These are phyloP conservation scores for Echiichthys vipera DNA, from an alignment of 2,797 vertebrate genomes.

Conservation along the genomic window DNA sequence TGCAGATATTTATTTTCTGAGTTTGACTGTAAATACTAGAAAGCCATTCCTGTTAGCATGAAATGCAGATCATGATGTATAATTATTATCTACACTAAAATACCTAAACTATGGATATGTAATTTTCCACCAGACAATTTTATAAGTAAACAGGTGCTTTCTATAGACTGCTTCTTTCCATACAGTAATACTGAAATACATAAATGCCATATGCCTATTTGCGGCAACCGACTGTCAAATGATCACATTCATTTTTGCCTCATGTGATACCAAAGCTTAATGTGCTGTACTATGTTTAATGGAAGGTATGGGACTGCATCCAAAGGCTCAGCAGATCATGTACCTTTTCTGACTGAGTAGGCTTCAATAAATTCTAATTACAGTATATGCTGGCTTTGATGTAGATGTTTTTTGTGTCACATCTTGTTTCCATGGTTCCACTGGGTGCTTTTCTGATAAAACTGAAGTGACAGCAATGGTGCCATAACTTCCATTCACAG, in stretches of 20 bases:
- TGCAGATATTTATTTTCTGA: conserved; percentile 51
- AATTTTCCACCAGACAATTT: conserved; percentile 1
- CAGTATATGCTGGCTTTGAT: conserved; percentile 73
- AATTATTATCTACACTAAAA: conserved; percentile 17
- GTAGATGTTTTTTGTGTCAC: conserved; percentile 73
- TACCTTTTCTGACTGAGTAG: conserved; percentile 73
- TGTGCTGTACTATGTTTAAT: conserved; percentile 60
- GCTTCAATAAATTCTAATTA: conserved; percentile 80
- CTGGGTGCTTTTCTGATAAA: conserved; percentile 73
- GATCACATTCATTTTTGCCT: conserved; percentile 48
- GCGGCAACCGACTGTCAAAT: conserved; percentile 56
- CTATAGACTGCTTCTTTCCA: conserved; percentile 28
- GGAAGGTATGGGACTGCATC: conserved; percentile 65
- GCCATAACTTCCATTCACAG: conserved; percentile 81
- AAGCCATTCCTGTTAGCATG: conserved; percentile 32
- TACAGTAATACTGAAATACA: conserved; percentile 24
- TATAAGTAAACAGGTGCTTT: conserved; percentile 31
- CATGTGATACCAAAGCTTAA: conserved; percentile 51
- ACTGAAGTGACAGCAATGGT: conserved; percentile 80
- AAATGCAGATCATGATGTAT: conserved; percentile 27
- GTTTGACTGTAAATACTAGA: conserved; percentile 41
- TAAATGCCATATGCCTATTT: conserved; percentile 51
- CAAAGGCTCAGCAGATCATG: conserved; percentile 68
- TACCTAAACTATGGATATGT: not conserved
- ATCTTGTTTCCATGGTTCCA: conserved; percentile 79